Evolutionary conservation across 1,140 invertebrate genomes (phyloP).

Genomic region (Steinernema khuongi): DNA sequence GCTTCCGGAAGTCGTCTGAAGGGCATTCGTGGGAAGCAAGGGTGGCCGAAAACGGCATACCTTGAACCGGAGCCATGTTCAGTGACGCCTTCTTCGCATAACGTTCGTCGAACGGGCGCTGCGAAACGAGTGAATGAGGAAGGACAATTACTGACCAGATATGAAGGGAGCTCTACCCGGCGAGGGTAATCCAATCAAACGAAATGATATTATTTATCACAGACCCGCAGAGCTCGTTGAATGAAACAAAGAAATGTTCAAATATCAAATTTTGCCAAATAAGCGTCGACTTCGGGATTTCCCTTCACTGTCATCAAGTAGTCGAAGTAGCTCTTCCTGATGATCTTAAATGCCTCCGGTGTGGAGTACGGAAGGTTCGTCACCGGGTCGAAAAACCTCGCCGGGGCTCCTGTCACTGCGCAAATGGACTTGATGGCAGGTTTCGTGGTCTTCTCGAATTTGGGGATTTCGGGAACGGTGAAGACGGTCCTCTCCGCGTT

Average conservation of each 20-base stretch:
- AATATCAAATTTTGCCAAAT: background rate
- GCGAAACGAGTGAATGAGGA: too few species aligned
- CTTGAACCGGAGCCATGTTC: background rate
- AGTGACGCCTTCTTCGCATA: background rate
- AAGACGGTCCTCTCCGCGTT: background rate
- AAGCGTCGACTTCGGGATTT: background rate
- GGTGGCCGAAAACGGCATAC: background rate
- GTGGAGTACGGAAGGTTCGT: background rate
- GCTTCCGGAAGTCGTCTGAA: slow-evolving; percentile 3
- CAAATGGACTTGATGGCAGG: background rate
- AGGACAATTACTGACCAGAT: too few species aligned
- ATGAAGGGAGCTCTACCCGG: too few species aligned
- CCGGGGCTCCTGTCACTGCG: background rate
- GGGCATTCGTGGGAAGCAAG: background rate
- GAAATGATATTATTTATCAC: background rate
- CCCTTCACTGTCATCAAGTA: background rate
- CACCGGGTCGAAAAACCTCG: background rate
- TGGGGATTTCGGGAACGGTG: background rate
- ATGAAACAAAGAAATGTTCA: background rate
- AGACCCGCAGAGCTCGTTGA: background rate
- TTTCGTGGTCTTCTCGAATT: background rate
- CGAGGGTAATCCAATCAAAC: too few species aligned
- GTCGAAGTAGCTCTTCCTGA: background rate
- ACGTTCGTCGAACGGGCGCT: too few species aligned
- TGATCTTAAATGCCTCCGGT: background rate